A percentile compares a stretch with the other conserved stretches of the same genome.
Conservation (phyloP, 2,888 invertebrate genomes). For the Apoderus coryli region DNA sequence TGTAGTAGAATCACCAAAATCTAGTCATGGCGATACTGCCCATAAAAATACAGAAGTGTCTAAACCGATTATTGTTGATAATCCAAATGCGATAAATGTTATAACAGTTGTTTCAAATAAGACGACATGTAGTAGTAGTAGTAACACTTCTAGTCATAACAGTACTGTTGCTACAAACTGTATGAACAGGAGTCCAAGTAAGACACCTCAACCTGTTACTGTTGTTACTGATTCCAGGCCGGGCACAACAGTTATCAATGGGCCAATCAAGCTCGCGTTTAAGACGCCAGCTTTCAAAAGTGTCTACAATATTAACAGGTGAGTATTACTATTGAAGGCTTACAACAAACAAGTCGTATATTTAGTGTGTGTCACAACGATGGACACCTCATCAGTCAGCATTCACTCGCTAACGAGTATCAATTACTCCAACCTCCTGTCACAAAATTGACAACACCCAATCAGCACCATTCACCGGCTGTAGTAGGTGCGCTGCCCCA, state of each 20-base stretch:
- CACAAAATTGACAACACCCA: too few species aligned
- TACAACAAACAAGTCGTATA: too few species aligned
- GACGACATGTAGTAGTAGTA: too few species aligned
- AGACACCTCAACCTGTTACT: conserved; percentile 8
- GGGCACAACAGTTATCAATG: conserved; percentile 35
- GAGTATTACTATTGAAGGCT: conserved; percentile 20
- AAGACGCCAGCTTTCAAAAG: conserved; percentile 33
- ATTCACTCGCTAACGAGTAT: too few species aligned
- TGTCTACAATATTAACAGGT: conserved; percentile 32
- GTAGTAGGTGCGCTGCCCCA: too few species aligned
- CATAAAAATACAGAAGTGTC: conserved; percentile 10
- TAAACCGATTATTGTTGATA: conserved; percentile 23
- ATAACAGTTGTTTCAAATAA: conserved; percentile 27
- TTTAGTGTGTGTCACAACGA: too few species aligned
- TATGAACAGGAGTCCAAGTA: too few species aligned
- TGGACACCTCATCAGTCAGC: too few species aligned
- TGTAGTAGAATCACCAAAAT: conserved; percentile 2
- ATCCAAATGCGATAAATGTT: conserved; percentile 33
- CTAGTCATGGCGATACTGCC: too few species aligned
- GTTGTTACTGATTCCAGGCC: conserved; percentile 16
- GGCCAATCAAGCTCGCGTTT: conserved; percentile 35
- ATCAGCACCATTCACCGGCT: too few species aligned
- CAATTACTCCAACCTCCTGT: too few species aligned
- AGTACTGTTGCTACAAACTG: conserved; percentile 11
- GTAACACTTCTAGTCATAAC: too few species aligned